Evolutionary conservation across 2,888 invertebrate species (phyloP).

Genomic region (Diachrysia chrysitis): DNA sequence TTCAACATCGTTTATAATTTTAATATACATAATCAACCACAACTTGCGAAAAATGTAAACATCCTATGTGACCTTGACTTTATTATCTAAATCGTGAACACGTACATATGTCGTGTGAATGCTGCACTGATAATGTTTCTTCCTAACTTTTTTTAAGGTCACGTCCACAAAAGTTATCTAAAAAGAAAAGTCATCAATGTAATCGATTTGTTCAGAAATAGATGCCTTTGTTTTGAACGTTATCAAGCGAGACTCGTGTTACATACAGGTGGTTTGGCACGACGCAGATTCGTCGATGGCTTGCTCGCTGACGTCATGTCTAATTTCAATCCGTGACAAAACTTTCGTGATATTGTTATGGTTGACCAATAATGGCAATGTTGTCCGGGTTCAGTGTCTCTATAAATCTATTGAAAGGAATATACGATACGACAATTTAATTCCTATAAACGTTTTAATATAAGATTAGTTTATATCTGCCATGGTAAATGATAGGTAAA

Average conservation of each 20-base stretch:
- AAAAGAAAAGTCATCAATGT: constrained; percentile 18
- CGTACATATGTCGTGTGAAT: background rate
- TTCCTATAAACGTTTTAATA: no score
- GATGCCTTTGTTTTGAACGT: constrained; percentile 22
- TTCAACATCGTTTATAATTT: constrained; percentile 2
- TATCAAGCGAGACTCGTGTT: constrained; percentile 42
- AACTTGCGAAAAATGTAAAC: background rate
- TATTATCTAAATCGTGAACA: background rate
- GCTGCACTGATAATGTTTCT: background rate
- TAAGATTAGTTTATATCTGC: background rate
- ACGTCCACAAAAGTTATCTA: background rate
- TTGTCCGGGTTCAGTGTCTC: constrained; percentile 12
- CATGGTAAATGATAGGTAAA: no score
- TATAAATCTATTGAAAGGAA: constrained; percentile 2
- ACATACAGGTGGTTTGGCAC: constrained; percentile 38
- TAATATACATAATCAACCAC: constrained; percentile 4
- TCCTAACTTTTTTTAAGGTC: background rate
- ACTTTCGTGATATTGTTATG: constrained; percentile 20
- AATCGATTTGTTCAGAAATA: constrained; percentile 36
- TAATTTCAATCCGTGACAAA: constrained; percentile 34
- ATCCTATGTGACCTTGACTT: constrained; percentile 4
- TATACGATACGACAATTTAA: background rate
- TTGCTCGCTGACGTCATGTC: constrained; percentile 31
- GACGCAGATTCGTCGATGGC: constrained; percentile 20
- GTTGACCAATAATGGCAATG: constrained; percentile 24